Evolutionary conservation across 1,140 invertebrate genomes (phyloP), one percentile per base, ranked within the genome.

Genomic region (Marisa cornuarietis): DNA sequence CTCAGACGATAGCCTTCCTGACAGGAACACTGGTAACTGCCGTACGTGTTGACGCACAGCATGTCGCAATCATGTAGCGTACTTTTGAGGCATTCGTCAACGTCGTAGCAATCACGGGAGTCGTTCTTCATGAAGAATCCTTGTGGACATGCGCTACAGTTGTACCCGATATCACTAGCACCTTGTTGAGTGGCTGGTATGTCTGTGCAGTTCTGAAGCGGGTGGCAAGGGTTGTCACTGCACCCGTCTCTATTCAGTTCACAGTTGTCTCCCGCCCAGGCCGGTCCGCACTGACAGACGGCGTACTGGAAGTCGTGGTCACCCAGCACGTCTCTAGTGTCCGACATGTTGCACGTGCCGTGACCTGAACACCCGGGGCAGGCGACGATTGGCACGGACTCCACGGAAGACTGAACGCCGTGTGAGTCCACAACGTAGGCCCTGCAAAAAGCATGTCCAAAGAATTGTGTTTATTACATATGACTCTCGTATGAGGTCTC

Each of bases 81-180:
- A 97, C 22, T 42, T 10, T 7, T 73, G 0, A n/a, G 31, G 49
- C 81, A 82, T 58, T 82, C 81, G 69, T 82, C 52, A 9, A 77
- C 54, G 68, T 82, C 81, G 5, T 61, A 16, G 58, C 73, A 68
- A 22, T 68, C 65, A 14, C 26, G 6, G 11, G 65, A 13, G n/a
- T 31, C 65, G 65, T n/a, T 68, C 14, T 11, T 11, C 14, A 11
- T 68, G 11, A 68, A 14, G 42, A 51, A 81, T 6, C 80, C 80
- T 18, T 63, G 13, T 20, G 71, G 71, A 81, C 80, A 81, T 6
- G 42, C 65, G 24, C 66, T 54, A 20, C 80, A 81, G 5, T 9
- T 71, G 65, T 69, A 78, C 0, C 76, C 54, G 6, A 78, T 54
- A 26, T 78, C 51, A 69, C 54, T 66, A 3, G 8, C 61, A 5